Evolutionary conservation across 2,888 invertebrate species (phyloP).

Genomic region (Melikaiella ostensackeni): DNA sequence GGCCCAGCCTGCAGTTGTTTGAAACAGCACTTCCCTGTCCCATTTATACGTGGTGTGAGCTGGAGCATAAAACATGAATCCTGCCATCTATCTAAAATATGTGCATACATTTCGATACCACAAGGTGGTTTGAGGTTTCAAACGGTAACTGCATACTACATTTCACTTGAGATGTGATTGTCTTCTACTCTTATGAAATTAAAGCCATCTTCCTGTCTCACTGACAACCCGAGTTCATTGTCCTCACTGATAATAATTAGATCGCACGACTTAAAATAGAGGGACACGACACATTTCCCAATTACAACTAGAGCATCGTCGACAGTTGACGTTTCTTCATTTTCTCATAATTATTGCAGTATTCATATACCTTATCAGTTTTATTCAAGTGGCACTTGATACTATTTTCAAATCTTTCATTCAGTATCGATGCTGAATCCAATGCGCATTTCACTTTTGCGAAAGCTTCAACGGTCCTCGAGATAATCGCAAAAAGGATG

Average conservation of each 20-base stretch:
- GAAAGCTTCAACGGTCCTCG: too few species aligned
- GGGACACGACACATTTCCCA: slow-evolving; percentile 12
- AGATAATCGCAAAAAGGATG: too few species aligned
- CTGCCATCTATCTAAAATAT: slow-evolving; percentile 37
- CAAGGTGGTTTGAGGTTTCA: slow-evolving; percentile 13
- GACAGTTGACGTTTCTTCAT: background rate
- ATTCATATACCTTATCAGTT: background rate
- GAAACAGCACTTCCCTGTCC: slow-evolving; percentile 33
- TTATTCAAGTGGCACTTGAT: background rate
- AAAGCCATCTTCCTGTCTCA: slow-evolving; percentile 24
- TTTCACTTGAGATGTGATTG: slow-evolving; percentile 19
- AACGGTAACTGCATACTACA: slow-evolving; percentile 2
- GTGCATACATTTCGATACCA: slow-evolving; percentile 32
- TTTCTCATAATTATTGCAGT: background rate
- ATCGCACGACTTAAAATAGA: slow-evolving; percentile 8
- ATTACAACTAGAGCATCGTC: slow-evolving; percentile 1
- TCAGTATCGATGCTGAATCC: too few species aligned
- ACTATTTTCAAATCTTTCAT: too few species aligned
- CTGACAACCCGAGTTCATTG: slow-evolving; percentile 6
- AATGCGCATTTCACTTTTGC: too few species aligned
- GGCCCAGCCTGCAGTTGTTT: slow-evolving; percentile 4
- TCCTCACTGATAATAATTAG: slow-evolving; percentile 27
- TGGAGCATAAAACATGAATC: slow-evolving; percentile 38
- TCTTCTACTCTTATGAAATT: slow-evolving; percentile 30
- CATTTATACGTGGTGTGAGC: slow-evolving; percentile 33